These are phyloP conservation scores for Hylyphantes graminicola DNA, from an alignment of 1,140 invertebrate species.

Conservation along the genomic window DNA sequence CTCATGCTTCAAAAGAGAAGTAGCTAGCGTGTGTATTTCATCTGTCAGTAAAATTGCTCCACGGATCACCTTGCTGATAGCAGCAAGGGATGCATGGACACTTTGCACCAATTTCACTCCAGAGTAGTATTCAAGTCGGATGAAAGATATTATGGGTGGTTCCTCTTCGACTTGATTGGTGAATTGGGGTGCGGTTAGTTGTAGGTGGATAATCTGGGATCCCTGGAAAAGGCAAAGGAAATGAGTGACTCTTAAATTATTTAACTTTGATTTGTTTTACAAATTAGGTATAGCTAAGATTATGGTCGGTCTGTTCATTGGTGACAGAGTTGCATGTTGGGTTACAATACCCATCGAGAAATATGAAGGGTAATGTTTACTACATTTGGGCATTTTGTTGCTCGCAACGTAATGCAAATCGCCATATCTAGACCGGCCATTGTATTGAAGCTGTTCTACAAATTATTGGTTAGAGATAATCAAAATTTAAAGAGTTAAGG, in stretches of 20 bases:
- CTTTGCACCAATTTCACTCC: constrained; percentile 70
- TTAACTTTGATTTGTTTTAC: neutral
- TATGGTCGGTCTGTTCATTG: too few species aligned
- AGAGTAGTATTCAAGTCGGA: constrained; percentile 72
- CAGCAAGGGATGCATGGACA: constrained; percentile 73
- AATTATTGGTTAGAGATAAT: too few species aligned
- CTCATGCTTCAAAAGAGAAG: constrained; percentile 73
- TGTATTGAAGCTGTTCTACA: too few species aligned
- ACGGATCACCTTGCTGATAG: constrained; percentile 75
- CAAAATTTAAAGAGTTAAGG: too few species aligned
- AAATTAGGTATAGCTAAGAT: too few species aligned
- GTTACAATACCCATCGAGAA: too few species aligned
- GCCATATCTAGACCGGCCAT: too few species aligned
- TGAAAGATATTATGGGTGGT: constrained; percentile 71
- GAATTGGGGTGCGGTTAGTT: constrained; percentile 66
- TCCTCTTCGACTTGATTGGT: constrained; percentile 65
- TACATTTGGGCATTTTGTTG: too few species aligned
- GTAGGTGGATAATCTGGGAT: constrained; percentile 62
- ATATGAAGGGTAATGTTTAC: too few species aligned
- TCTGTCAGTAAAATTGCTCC: constrained; percentile 72
- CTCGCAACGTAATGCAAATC: too few species aligned
- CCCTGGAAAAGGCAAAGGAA: constrained; percentile 48
- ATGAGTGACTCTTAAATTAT: neutral
- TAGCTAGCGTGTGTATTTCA: constrained; percentile 71
- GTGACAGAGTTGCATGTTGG: too few species aligned